Percentiles rank a stretch among this genome's conserved stretches.
phyloP scores from a whole-genome alignment of 2,797 vertebrate species.

The Oreonectes daqikongensis region DNA sequence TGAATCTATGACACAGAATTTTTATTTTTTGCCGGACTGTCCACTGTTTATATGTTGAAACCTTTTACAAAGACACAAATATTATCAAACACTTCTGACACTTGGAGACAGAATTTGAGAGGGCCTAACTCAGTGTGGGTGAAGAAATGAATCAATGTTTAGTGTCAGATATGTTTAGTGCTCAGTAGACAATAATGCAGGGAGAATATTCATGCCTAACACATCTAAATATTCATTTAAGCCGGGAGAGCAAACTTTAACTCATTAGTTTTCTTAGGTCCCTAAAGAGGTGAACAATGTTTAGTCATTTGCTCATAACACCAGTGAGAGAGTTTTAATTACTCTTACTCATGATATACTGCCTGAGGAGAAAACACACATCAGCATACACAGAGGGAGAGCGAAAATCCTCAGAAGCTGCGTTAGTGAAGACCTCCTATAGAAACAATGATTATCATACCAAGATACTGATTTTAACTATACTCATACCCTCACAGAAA shows the following conservation, averaged over 20 bases:
- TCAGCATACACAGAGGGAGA: background rate
- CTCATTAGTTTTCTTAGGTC: slow-evolving; percentile 16
- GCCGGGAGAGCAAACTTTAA: slow-evolving; percentile 4
- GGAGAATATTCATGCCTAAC: slow-evolving; percentile 14
- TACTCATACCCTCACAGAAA: background rate
- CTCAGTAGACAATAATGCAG: slow-evolving; percentile 8
- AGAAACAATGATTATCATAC: background rate
- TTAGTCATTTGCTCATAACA: slow-evolving; percentile 20
- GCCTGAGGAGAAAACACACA: background rate
- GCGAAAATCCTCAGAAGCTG: background rate
- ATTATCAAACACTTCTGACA: slow-evolving; percentile 25
- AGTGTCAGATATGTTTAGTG: slow-evolving; percentile 10
- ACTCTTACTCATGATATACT: slow-evolving; percentile 1
- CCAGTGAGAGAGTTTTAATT: slow-evolving; percentile 18
- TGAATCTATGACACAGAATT: too few species aligned
- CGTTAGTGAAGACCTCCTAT: background rate
- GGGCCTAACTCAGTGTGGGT: slow-evolving; percentile 22
- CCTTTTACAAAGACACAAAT: slow-evolving; percentile 25
- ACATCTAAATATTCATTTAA: slow-evolving; percentile 18
- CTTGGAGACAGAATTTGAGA: slow-evolving; percentile 5
- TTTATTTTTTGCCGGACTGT: too few species aligned
- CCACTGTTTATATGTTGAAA: background rate
- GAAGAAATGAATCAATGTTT: slow-evolving; percentile 35
- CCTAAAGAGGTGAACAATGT: slow-evolving; percentile 8
- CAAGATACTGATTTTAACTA: background rate